A percentile compares a stretch with the other conserved stretches of the same genome.
Conservation (phyloP, 2,797 vertebrate species). For the Meda fulgida region DNA sequence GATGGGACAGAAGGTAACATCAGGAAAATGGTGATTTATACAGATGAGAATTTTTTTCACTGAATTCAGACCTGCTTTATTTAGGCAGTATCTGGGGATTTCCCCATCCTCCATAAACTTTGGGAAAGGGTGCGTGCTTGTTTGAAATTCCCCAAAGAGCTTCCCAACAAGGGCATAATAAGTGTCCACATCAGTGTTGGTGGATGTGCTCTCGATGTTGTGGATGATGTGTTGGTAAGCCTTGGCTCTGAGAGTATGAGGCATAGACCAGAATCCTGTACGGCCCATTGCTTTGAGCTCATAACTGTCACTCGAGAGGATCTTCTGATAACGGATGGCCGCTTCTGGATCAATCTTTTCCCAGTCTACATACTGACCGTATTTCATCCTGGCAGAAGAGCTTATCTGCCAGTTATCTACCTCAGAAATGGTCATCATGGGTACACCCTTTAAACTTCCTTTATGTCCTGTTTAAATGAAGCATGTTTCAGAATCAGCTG, state of each 20-base stretch:
- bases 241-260: conserved; percentile 78
- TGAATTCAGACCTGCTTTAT: conserved; percentile 77
- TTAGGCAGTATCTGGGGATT: conserved; percentile 86
- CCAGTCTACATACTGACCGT: conserved; percentile 86
- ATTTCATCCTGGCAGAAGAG: conserved; percentile 74
- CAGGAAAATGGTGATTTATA: conserved; percentile 77
- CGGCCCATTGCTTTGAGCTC: conserved; percentile 83
- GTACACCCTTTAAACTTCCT: conserved; percentile 66
- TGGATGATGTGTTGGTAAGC: conserved; percentile 85
- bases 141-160: conserved; percentile 78
- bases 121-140: conserved; percentile 79
- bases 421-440: conserved; percentile 80
- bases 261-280: conserved; percentile 81
- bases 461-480: conserved; percentile 64
- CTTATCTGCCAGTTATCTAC: conserved; percentile 80
- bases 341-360: conserved; percentile 79
- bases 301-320: conserved; percentile 71
- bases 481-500: background rate
- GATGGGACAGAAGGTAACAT: conserved; percentile 85
- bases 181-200: conserved; percentile 74
- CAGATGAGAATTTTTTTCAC: conserved; percentile 86
- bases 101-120: conserved; percentile 84
- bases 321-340: conserved; percentile 63
- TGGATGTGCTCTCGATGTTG: conserved; percentile 73
- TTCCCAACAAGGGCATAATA: conserved; percentile 74